phyloP scores from a whole-genome alignment of 2,888 invertebrate genomes.

The Sympetrum striolatum region DNA sequence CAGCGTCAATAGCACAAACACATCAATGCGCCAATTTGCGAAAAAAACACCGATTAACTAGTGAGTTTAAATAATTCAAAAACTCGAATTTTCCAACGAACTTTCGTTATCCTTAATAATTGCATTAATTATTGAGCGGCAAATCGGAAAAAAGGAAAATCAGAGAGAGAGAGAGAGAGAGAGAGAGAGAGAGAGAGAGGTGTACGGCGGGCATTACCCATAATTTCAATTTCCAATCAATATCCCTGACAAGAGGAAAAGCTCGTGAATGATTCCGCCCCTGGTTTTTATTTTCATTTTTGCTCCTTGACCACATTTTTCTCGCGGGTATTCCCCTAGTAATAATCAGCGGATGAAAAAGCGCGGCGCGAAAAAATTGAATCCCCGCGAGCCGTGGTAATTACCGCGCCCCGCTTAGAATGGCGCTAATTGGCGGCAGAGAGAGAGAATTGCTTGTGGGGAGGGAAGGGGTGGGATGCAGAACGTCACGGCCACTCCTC shows the following conservation, averaged over 20 bases:
- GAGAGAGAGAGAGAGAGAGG: background rate
- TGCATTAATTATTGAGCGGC: background rate
- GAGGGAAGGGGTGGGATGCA: background rate
- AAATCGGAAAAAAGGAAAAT: background rate
- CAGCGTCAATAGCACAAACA: too few relatives aligned
- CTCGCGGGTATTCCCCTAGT: background rate
- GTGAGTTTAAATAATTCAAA: too few relatives aligned
- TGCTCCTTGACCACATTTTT: background rate
- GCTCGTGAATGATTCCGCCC: background rate
- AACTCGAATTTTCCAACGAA: background rate
- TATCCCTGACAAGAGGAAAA: background rate
- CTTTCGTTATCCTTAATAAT: background rate
- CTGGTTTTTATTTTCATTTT: background rate
- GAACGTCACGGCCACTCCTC: background rate
- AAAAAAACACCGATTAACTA: too few relatives aligned
- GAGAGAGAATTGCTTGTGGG: background rate
- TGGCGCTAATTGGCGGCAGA: slow-evolving; percentile 19
- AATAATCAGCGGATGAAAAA: slow-evolving; percentile 21
- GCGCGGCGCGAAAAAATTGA: slow-evolving; percentile 1
- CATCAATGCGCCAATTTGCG: too few relatives aligned
- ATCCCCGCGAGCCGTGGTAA: background rate
- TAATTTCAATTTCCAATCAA: background rate
- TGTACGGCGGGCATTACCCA: too few relatives aligned
- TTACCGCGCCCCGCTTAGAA: slow-evolving; percentile 7
- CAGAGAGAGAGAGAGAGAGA: background rate